phyloP scores from a whole-genome alignment of 2,888 invertebrate species.

The Gnatocerus cornutus region DNA sequence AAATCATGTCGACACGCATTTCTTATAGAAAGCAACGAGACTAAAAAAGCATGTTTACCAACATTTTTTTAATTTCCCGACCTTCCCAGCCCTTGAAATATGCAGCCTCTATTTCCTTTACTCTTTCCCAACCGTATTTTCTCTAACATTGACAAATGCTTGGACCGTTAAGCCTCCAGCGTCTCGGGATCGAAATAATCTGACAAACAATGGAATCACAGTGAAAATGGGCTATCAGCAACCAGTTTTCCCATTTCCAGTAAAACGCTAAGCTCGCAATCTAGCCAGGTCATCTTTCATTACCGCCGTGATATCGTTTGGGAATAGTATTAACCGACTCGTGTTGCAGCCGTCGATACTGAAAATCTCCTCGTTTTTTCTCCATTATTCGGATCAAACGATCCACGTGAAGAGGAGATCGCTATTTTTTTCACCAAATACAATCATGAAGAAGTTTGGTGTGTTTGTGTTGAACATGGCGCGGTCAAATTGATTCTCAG shows the following conservation, averaged over 20 bases:
- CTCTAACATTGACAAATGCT: conserved; percentile 61
- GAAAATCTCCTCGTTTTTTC: conserved; percentile 41
- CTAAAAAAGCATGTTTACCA: too few relatives aligned
- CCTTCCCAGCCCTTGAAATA: conserved; percentile 6
- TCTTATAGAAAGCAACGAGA: too few relatives aligned
- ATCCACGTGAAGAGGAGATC: not conserved
- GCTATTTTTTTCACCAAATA: conserved; percentile 17
- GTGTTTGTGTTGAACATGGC: too few relatives aligned
- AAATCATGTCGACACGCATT: too few relatives aligned
- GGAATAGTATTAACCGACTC: conserved; percentile 46
- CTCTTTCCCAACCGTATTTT: conserved; percentile 29
- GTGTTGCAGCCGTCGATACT: conserved; percentile 29
- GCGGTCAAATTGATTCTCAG: conserved; percentile 52
- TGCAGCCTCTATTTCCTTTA: not conserved
- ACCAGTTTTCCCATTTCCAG: conserved; percentile 65
- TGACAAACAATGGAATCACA: conserved; percentile 67
- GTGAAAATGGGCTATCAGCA: conserved; percentile 66
- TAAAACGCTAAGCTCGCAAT: conserved; percentile 66
- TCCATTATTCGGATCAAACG: conserved; percentile 26
- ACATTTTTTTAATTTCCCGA: too few relatives aligned
- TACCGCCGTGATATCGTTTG: conserved; percentile 50
- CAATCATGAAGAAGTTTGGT: conserved; percentile 12
- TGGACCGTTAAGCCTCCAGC: conserved; percentile 52
- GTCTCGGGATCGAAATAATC: conserved; percentile 63
- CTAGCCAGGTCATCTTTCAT: conserved; percentile 64